Evolutionary conservation across 1,140 invertebrate genomes (phyloP).

Genomic region (Neodiprion lecontei): DNA sequence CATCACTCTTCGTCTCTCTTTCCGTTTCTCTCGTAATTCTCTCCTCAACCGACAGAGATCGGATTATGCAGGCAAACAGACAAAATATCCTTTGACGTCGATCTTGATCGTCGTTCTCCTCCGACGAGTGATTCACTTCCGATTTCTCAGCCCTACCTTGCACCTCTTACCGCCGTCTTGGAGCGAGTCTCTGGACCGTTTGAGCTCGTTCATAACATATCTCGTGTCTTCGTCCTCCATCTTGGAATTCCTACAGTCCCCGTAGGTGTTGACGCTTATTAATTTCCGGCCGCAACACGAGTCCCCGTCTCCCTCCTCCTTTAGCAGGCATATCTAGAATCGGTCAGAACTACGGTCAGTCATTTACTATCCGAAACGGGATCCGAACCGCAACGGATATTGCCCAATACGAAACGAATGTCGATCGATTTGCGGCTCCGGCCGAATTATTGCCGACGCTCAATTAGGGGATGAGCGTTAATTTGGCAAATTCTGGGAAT

Average conservation of each 20-base stretch:
- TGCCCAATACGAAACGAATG: too few species aligned
- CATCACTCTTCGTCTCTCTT: background rate
- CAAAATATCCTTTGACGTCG: conserved; percentile 25
- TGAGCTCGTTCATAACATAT: conserved; percentile 43
- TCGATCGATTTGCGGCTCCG: too few species aligned
- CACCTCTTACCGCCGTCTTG: conserved; percentile 26
- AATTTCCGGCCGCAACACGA: conserved; percentile 13
- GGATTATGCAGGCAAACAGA: conserved; percentile 13
- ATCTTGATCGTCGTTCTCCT: too few species aligned
- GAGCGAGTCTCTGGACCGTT: conserved; percentile 41
- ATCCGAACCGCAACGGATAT: too few species aligned
- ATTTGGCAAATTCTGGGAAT: too few species aligned
- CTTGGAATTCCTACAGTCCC: conserved; percentile 35
- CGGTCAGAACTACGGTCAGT: too few species aligned
- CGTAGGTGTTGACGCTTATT: conserved; percentile 37
- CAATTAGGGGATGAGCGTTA: too few species aligned
- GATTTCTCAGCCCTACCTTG: conserved; percentile 29
- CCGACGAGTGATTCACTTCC: conserved; percentile 1
- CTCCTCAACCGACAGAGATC: too few species aligned
- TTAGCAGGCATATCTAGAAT: conserved; percentile 31
- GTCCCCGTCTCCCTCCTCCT: conserved; percentile 12
- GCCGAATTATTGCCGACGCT: too few species aligned
- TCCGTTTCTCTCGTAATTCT: background rate
- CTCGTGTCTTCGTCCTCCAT: conserved; percentile 41
- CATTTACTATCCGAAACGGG: too few species aligned